Evolutionary conservation across 2,797 vertebrate genomes (phyloP).

Genomic region (Heliangelus exortis): DNA sequence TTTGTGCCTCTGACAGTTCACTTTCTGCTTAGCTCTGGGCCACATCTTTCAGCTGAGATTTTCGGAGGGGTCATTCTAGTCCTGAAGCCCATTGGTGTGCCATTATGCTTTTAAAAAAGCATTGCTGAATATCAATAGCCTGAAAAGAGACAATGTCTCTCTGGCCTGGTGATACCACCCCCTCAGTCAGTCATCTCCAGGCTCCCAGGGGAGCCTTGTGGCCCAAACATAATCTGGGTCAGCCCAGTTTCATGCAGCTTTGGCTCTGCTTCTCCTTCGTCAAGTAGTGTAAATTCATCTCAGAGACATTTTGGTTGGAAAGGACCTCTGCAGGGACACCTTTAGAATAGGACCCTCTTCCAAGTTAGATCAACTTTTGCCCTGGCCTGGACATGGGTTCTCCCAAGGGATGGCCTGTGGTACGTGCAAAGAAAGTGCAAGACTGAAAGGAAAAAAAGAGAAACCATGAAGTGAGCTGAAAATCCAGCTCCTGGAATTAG

Average conservation of each 20-base stretch:
- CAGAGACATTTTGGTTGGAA: neutral
- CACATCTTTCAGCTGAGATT: neutral
- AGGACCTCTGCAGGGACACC: neutral
- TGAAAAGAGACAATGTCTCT: neutral
- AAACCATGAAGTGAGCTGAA: neutral
- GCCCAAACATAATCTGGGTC: neutral
- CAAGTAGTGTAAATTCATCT: neutral
- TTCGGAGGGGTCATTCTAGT: neutral
- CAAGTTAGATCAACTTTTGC: neutral
- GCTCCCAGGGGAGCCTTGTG: neutral
- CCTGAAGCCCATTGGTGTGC: accelerated
- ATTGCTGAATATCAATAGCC: neutral
- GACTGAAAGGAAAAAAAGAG: neutral
- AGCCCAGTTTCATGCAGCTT: neutral
- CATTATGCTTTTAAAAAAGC: neutral
- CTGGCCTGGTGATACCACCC: neutral
- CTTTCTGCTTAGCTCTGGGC: accelerated
- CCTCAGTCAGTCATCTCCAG: neutral
- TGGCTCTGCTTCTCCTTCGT: neutral
- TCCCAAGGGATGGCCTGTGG: neutral
- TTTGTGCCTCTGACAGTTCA: neutral
- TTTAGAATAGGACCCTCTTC: neutral
- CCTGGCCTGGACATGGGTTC: neutral
- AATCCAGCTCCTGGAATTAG: slow-evolving; percentile 20
- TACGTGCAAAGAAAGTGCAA: neutral